Evolutionary conservation across 1,140 invertebrate genomes (phyloP).

Genomic region (Bombus breviceps): DNA sequence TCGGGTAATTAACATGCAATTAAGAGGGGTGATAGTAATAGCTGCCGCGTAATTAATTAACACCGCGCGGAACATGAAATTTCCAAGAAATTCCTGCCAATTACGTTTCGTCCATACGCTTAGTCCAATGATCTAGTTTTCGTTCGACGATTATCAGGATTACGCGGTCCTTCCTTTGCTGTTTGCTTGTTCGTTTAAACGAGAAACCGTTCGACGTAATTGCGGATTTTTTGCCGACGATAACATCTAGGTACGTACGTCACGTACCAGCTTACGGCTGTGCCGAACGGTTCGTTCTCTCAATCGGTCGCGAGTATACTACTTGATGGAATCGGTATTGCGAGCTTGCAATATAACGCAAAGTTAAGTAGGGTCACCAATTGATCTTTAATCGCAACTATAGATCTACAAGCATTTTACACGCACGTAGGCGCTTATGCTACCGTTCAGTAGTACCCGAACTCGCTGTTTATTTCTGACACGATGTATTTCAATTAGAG

Average conservation of each 20-base stretch:
- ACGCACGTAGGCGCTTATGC: too few relatives aligned
- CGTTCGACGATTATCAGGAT: background rate
- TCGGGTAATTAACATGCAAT: background rate
- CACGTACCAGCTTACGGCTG: constrained; percentile 12
- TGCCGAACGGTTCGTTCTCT: background rate
- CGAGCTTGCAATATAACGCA: too few relatives aligned
- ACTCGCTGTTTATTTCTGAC: background rate
- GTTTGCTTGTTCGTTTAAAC: background rate
- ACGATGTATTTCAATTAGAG: background rate
- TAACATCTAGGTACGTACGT: constrained; percentile 16
- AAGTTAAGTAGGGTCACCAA: too few relatives aligned
- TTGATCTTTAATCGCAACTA: too few relatives aligned
- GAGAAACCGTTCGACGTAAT: background rate
- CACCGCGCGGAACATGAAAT: background rate
- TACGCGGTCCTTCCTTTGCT: too few relatives aligned
- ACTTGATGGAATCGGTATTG: background rate
- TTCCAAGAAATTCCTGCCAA: background rate
- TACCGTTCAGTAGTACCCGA: background rate
- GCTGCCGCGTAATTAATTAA: constrained; percentile 5
- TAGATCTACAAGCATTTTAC: too few relatives aligned
- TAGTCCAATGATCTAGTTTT: constrained; percentile 5
- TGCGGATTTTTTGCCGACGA: background rate
- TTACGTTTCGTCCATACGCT: too few relatives aligned
- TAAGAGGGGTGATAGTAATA: background rate
- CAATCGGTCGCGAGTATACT: background rate